These are phyloP conservation scores for Chaitophorus viminalis DNA, from an alignment of 2,888 invertebrate genomes.

Conservation along the genomic window DNA sequence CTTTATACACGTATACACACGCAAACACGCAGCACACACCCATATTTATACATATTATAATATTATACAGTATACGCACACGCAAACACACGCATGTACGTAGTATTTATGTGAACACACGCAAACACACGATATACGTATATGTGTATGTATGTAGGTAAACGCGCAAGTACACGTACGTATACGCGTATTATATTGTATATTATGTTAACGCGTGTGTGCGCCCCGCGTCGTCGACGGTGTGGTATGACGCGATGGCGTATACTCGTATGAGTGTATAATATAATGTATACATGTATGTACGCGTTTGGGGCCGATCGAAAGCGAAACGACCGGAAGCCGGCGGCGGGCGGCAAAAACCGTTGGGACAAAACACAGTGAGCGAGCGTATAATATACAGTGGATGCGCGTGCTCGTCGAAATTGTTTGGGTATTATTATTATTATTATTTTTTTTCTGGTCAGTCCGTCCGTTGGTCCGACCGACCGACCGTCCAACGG, in stretches of 20 bases:
- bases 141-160: too few relatives aligned
- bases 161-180: too few relatives aligned
- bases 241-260: neutral
- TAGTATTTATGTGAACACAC: too few relatives aligned
- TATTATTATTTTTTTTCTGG: slow-evolving; percentile 24
- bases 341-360: slow-evolving; percentile 39
- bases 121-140: too few relatives aligned
- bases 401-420: slow-evolving; percentile 37
- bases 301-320: slow-evolving; percentile 24
- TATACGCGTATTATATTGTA: too few relatives aligned
- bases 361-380: slow-evolving; percentile 48
- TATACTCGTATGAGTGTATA: too few relatives aligned
- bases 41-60: too few relatives aligned
- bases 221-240: neutral
- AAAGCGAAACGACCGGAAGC: slow-evolving; percentile 59
- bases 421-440: slow-evolving; percentile 37
- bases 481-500: slow-evolving; percentile 22
- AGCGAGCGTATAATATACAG: neutral
- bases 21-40: neutral
- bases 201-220: neutral
- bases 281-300: too few relatives aligned
- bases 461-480: slow-evolving; percentile 4
- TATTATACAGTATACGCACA: neutral
- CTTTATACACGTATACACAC: neutral
- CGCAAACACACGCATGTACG: neutral